Evolutionary conservation across 2,797 vertebrate genomes (phyloP), one percentile per base, ranked within the genome.

Genomic region (Odontamblyopus lacepedii): DNA sequence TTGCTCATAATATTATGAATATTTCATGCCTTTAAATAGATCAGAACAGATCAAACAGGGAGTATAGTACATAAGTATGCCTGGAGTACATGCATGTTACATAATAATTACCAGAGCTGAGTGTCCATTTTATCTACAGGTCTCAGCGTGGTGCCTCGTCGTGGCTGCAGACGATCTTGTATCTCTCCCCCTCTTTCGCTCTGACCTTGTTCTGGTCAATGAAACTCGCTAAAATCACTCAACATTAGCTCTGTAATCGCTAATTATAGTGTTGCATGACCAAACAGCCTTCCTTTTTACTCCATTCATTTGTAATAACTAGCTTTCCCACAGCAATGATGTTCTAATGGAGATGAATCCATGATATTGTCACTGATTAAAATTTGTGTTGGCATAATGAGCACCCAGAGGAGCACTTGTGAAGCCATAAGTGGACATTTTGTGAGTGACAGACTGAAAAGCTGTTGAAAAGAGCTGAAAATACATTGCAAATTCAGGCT

Each of bases 331-430:
- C 59, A 75, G 81, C 72, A 73, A 77, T 83, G 44, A 71, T 77
- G 41, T 69, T 63, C 30, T 83, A 70, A 87, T 84, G 80, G 61
- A 80, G 76, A 85, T 90, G 85, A 86, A 88, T 82, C 78, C 77
- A 32, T 75, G 81, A 85, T 76, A 72, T 78, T 78, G 69, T 84
- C 78, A 59, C 82, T 87, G 74, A 85, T 84, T 76, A 56, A 85
- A 77, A 75, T 76, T 79, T 87, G 80, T 83, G 78, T 79, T 73
- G 69, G 76, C 44, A 41, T 89, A 89, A 90, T 83, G 76, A 90
- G 75, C 41, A 70, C 73, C 78, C 71, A 23, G 8, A 83, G 77
- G 84, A 85, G 72, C 78, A 74, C 69, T 89, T 78, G 71, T 59
- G 78, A n/a, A 72, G 57, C 55, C 68, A 12, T 72, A 80, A 87